Evolutionary conservation across 2,113 vertebrate genomes (phyloP).

Genomic region (Petrocephalus zakoni): DNA sequence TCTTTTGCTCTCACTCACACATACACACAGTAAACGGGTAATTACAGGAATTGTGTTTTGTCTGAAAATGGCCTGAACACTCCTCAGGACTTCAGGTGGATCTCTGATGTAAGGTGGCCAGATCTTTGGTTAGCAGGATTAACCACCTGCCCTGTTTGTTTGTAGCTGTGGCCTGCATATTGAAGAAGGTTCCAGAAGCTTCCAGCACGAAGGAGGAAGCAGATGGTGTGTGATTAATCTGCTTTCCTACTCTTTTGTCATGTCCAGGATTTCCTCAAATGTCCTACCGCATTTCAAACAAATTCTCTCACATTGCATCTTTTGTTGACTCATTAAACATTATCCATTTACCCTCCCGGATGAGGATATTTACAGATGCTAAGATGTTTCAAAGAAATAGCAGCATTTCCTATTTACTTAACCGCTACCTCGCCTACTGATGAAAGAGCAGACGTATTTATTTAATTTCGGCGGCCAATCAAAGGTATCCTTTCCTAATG

Average conservation of each 20-base stretch:
- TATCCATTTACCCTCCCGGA: neutral
- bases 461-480: neutral
- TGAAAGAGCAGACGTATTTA: neutral
- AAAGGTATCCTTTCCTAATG: neutral
- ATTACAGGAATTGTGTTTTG: neutral
- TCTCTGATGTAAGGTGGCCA: neutral
- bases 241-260: neutral
- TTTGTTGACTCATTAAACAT: neutral
- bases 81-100: neutral
- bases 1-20: neutral
- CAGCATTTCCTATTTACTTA: neutral
- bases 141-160: conserved; percentile 12
- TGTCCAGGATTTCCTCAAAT: neutral
- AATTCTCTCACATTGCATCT: neutral
- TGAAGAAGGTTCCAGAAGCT: conserved; percentile 75
- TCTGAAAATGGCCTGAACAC: neutral
- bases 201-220: conserved; percentile 67
- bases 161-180: conserved; percentile 79
- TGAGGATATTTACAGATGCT: neutral
- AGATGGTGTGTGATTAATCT: conserved; percentile 65
- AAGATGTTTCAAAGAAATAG: neutral
- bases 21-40: neutral
- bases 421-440: neutral
- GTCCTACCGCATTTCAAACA: neutral
- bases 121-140: conserved; percentile 17